Evolutionary conservation across 2,797 vertebrate genomes (phyloP).

Genomic region (Sebastes vulpes): DNA sequence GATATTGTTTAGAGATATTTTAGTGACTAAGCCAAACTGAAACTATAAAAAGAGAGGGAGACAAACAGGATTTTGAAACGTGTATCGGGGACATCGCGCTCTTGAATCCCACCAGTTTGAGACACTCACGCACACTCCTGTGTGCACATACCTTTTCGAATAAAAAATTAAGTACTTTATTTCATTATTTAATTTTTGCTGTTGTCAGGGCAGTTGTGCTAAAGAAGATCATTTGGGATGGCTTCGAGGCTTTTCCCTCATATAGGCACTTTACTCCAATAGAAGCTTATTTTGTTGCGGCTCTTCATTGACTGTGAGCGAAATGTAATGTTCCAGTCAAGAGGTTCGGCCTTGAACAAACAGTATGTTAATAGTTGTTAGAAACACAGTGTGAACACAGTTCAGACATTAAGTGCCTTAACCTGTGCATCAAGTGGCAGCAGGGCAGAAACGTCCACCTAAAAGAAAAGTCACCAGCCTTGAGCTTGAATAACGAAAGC

Average conservation of each 20-base stretch:
- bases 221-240: neutral
- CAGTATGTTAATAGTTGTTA: conserved; percentile 36
- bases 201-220: conserved; percentile 6
- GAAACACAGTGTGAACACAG: conserved; percentile 21
- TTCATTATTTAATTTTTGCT: neutral
- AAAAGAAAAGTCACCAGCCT: conserved; percentile 26
- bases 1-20: neutral
- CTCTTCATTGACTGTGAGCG: conserved; percentile 13
- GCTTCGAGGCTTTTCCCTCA: neutral
- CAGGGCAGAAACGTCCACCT: conserved; percentile 4
- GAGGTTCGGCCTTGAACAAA: conserved; percentile 39
- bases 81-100: neutral
- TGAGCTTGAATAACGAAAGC: conserved; percentile 38
- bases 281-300: conserved; percentile 32
- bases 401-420: conserved; percentile 38
- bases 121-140: neutral
- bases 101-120: neutral
- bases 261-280: conserved; percentile 1
- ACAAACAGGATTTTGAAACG: neutral
- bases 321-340: conserved; percentile 40
- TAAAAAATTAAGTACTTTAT: neutral
- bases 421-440: conserved; percentile 52
- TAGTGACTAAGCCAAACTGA: neutral
- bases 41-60: neutral
- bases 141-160: neutral